phyloP scores from a whole-genome alignment of 1,140 invertebrate genomes.

The Psix sp. region DNA sequence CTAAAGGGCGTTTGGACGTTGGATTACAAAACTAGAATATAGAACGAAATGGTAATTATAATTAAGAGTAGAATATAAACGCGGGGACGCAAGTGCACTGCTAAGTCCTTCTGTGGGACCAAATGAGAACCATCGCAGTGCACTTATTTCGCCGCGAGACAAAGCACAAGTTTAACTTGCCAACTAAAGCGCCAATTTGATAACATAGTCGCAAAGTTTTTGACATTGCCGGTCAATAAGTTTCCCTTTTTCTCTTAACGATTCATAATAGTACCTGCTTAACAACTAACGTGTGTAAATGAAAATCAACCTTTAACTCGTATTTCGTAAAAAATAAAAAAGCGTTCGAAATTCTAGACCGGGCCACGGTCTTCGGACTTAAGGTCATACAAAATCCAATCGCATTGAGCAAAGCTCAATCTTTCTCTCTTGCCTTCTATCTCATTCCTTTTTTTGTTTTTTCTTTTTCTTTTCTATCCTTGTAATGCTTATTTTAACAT shows the following conservation, averaged over 20 bases:
- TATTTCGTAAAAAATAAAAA: slow-evolving; percentile 20
- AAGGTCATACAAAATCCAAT: slow-evolving; percentile 40
- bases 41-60: slow-evolving; percentile 13
- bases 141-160: slow-evolving; percentile 14
- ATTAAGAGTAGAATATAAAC: slow-evolving; percentile 26
- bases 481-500: slow-evolving; percentile 3
- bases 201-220: slow-evolving; percentile 59
- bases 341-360: slow-evolving; percentile 37
- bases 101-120: not conserved
- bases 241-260: slow-evolving; percentile 35
- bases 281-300: slow-evolving; percentile 29
- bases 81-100: slow-evolving; percentile 19
- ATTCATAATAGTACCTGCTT: slow-evolving; percentile 37
- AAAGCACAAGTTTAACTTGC: slow-evolving; percentile 28
- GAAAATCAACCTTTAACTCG: slow-evolving; percentile 17
- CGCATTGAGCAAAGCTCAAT: slow-evolving; percentile 7
- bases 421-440: not conserved
- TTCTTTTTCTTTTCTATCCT: not conserved
- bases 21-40: slow-evolving; percentile 20
- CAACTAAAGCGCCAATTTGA: slow-evolving; percentile 39
- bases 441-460: not conserved
- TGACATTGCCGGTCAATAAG: slow-evolving; percentile 60
- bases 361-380: slow-evolving; percentile 41
- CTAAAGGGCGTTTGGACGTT: slow-evolving; percentile 1
- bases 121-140: not conserved